phyloP scores from a whole-genome alignment of 2,797 vertebrate genomes.

The Anniella stebbinsi region DNA sequence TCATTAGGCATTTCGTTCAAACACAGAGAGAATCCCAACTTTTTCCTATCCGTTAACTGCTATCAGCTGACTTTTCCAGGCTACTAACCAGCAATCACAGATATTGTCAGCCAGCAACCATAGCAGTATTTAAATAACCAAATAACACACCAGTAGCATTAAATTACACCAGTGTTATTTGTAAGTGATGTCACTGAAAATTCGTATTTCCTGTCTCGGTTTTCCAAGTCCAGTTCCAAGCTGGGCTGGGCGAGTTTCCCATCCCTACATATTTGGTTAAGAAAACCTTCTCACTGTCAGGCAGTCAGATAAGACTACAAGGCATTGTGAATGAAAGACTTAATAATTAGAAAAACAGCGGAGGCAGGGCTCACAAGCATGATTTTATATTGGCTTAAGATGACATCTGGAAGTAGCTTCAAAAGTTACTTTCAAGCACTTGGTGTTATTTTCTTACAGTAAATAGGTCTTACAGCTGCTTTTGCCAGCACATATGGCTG shows the following conservation, averaged over 20 bases:
- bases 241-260: constrained; percentile 14
- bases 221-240: not conserved
- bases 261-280: constrained; percentile 40
- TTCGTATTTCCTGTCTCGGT: not conserved
- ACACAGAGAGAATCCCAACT: not conserved
- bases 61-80: not conserved
- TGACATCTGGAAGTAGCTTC: constrained; percentile 30
- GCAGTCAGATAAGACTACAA: constrained; percentile 40
- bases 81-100: not conserved
- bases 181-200: not conserved
- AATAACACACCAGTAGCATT: not conserved
- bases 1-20: not conserved
- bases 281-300: constrained; percentile 50
- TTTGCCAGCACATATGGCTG: constrained; percentile 71
- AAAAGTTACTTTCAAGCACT: constrained; percentile 40
- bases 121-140: not conserved
- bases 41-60: not conserved
- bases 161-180: not conserved
- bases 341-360: too few species aligned
- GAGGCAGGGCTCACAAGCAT: constrained; percentile 21
- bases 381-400: constrained; percentile 47
- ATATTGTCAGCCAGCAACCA: not conserved
- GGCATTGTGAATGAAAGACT: constrained; percentile 32
- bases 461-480: constrained; percentile 53
- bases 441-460: constrained; percentile 56